Evolutionary conservation across 2,113 vertebrate species (phyloP), one percentile per base, ranked within the genome.

Genomic region (Sander vitreus): DNA sequence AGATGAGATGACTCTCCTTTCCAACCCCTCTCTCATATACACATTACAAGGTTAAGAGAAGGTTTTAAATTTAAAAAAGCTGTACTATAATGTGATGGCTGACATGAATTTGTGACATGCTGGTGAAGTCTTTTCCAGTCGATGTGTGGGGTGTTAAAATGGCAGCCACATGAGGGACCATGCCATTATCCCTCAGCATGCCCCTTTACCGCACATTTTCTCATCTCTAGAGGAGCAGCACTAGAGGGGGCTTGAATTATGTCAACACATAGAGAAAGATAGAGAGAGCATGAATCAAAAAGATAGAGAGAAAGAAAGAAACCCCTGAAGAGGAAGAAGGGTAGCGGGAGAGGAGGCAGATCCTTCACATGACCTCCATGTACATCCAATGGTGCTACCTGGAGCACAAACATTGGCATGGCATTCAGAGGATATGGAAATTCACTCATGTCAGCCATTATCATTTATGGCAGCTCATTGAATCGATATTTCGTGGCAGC

Each of bases 321-420:
- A 57, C 1, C 33, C 78, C 83, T 47, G 58, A 57, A 65, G 73
- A 72, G 27, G 45, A 18, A 60, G 70, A 68, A 76, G 45, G 36
- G 39, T 48, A 43, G 33, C 1, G 36, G 60, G 50, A 51, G 62
- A 73, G 55, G 45, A 54, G 72, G 67, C 80, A 62, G 73, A 83
- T 81, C 80, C 85, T 88, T 88, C 78, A 85, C 69, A 65, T 68
- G 87, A 91, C 93, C 85, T 83, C 79, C 59, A 16, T 84, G 65
- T 57, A 60, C 62, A 18, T 51, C 85, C 65, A 48, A 6, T 33
- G 71, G 78, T 88, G 78, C 80, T 79, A 89, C 87, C 80, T 81
- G 73, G 50, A 89, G 83, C 70, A 70, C 76, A 87, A 85, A 85
- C 74, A 81, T 36, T 45, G 65, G 63, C 82, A 78, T 51, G 64